A percentile compares a stretch with the other conserved stretches of the same genome.
Conservation (phyloP, 1,140 invertebrate species). For the Samia ricini region DNA sequence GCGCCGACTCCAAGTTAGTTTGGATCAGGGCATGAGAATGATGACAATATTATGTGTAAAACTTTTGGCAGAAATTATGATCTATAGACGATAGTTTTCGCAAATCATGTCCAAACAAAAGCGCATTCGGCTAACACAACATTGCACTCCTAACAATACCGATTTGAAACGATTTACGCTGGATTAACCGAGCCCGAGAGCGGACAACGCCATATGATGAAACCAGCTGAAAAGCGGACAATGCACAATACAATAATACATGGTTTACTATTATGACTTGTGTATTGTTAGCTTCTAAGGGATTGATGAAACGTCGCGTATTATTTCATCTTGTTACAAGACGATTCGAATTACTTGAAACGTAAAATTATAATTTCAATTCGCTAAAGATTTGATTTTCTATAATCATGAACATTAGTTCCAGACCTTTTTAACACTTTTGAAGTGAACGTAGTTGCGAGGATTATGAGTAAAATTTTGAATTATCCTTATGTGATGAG, state of each 20-base stretch:
- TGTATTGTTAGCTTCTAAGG: not conserved
- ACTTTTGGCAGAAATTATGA: no score
- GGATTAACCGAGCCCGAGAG: conserved; percentile 5
- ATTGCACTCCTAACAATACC: conserved; percentile 13
- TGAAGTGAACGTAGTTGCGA: no score
- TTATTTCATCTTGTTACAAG: not conserved
- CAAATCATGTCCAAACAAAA: not conserved
- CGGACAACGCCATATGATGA: not conserved
- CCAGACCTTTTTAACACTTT: no score
- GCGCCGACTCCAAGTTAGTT: no score
- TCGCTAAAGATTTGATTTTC: no score
- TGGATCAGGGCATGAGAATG: no score
- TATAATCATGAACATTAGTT: no score
- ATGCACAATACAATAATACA: not conserved
- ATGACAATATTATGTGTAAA: no score
- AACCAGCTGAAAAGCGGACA: not conserved
- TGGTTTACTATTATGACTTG: not conserved
- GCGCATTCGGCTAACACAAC: conserved; percentile 8
- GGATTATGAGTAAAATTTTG: no score
- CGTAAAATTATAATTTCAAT: no score
- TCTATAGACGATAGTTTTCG: not conserved
- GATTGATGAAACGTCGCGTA: not conserved
- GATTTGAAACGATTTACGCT: conserved; percentile 11
- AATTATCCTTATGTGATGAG: no score
- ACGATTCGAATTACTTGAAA: not conserved